A percentile compares a stretch with the other conserved stretches of the same genome.
These are phyloP conservation scores for Dioctria rufipes DNA, from an alignment of 2,888 invertebrate genomes.

Conservation along the genomic window DNA sequence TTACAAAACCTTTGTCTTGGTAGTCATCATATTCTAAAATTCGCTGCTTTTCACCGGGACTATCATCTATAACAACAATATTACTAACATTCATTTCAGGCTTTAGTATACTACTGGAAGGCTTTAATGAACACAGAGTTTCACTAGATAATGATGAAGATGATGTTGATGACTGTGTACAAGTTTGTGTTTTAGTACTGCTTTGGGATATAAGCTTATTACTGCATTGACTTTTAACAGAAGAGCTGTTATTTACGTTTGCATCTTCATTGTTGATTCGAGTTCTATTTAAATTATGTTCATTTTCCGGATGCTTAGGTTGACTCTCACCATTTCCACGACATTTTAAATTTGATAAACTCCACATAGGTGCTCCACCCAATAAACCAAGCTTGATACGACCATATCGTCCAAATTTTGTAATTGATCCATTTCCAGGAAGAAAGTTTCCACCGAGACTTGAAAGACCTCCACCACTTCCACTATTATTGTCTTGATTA, in stretches of 20 bases:
- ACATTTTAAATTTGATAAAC: conserved; percentile 62
- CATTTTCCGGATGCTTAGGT: conserved; percentile 13
- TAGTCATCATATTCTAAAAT: conserved; percentile 76
- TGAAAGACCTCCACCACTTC: conserved; percentile 59
- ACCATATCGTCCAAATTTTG: conserved; percentile 73
- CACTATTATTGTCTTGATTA: conserved; percentile 54
- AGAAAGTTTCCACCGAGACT: conserved; percentile 49
- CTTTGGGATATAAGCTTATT: conserved; percentile 12
- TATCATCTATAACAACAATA: conserved; percentile 65
- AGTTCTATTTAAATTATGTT: conserved; percentile 7
- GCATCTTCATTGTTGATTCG: neutral
- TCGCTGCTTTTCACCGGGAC: conserved; percentile 71
- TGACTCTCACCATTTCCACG: conserved; percentile 37
- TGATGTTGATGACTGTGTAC: too few species aligned
- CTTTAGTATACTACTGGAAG: conserved; percentile 1
- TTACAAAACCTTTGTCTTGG: conserved; percentile 74
- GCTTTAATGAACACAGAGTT: neutral
- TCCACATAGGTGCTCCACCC: conserved; percentile 81
- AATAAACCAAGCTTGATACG: conserved; percentile 76
- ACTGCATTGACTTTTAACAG: conserved; percentile 5
- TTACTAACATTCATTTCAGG: conserved; percentile 56
- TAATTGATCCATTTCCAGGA: conserved; percentile 62
- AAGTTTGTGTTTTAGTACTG: neutral
- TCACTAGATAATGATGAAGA: neutral
- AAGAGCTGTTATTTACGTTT: neutral